Evolutionary conservation across 2,113 vertebrate species (phyloP).

Genomic region (Hippolais icterina): DNA sequence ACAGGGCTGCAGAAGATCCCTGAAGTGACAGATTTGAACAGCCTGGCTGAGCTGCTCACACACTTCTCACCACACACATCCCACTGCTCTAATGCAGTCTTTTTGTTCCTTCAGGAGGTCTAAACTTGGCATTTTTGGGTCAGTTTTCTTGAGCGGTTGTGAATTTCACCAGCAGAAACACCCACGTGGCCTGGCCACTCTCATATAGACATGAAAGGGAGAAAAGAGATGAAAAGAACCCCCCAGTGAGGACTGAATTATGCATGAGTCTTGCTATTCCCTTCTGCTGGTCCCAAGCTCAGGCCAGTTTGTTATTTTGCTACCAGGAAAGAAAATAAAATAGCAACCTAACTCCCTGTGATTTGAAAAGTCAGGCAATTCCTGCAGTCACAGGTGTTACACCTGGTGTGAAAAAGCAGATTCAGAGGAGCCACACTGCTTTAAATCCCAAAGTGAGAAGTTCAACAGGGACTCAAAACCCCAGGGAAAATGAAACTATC

Average conservation of each 20-base stretch:
- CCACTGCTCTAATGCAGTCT: not conserved
- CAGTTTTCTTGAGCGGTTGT: not conserved
- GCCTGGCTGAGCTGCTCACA: not conserved
- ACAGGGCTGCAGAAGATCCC: not conserved
- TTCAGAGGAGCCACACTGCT: not conserved
- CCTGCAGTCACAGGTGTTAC: not conserved
- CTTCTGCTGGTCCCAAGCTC: not conserved
- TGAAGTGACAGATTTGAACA: not conserved
- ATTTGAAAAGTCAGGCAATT: not conserved
- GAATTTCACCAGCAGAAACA: not conserved
- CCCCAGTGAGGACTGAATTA: not conserved
- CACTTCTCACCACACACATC: not conserved
- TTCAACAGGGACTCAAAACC: not conserved
- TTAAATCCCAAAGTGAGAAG: not conserved
- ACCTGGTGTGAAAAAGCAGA: not conserved
- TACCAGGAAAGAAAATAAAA: not conserved
- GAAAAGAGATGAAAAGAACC: not conserved
- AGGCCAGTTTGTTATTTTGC: not conserved
- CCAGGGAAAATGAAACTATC: not conserved
- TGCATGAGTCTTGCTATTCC: not conserved
- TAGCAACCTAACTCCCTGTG: not conserved
- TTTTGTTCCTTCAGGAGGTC: not conserved
- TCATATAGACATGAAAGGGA: not conserved
- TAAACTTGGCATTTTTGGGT: not conserved
- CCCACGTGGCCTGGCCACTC: not conserved